phyloP scores from a whole-genome alignment of 2,797 vertebrate genomes.

The Arnoldichthys spilopterus region DNA sequence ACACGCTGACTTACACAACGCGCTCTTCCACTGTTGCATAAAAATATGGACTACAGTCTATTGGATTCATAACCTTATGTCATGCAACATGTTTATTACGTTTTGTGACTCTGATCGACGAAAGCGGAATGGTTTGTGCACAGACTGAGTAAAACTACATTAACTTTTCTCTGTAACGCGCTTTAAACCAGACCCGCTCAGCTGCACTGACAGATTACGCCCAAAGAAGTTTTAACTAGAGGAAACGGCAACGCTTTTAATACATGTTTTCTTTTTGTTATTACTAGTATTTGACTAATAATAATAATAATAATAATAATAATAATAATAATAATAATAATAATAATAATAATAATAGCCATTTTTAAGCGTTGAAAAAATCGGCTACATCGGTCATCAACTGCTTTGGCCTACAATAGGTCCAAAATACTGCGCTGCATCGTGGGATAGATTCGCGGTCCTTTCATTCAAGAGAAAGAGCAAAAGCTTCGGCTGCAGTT shows the following conservation, averaged over 20 bases:
- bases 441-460: background rate
- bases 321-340: too few relatives aligned
- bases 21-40: constrained; percentile 44
- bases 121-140: too few relatives aligned
- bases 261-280: too few relatives aligned
- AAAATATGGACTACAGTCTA: constrained; percentile 1
- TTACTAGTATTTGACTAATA: too few relatives aligned
- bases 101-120: too few relatives aligned
- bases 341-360: background rate
- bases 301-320: too few relatives aligned
- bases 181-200: background rate
- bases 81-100: too few relatives aligned
- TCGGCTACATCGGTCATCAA: background rate
- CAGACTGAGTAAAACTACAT: too few relatives aligned
- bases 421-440: constrained; percentile 34
- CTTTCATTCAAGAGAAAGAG: constrained; percentile 4
- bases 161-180: too few relatives aligned
- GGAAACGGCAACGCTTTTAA: too few relatives aligned
- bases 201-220: background rate
- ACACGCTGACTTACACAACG: background rate
- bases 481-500: background rate
- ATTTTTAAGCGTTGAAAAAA: background rate
- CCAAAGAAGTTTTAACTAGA: too few relatives aligned
- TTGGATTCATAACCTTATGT: too few relatives aligned
- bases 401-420: constrained; percentile 23